These are phyloP conservation scores for Hemithea aestivaria DNA, from an alignment of 2,888 invertebrate genomes.

Conservation along the genomic window DNA sequence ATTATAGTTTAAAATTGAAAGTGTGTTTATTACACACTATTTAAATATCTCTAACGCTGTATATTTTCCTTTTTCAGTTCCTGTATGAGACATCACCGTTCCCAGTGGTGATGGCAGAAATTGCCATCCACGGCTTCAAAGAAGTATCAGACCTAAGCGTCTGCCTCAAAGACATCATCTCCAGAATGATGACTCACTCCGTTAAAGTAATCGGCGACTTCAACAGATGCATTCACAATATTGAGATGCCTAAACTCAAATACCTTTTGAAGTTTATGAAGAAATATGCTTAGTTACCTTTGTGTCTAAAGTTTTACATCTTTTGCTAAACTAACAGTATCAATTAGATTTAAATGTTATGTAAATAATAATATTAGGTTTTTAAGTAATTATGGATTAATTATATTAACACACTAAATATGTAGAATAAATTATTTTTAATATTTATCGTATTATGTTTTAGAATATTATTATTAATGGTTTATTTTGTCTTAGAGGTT, in stretches of 20 bases:
- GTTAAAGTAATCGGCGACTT: slow-evolving; percentile 74
- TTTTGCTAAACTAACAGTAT: slow-evolving; percentile 13
- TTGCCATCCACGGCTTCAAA: slow-evolving; percentile 72
- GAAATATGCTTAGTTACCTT: slow-evolving; percentile 55
- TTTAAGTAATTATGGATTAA: background rate
- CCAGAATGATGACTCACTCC: slow-evolving; percentile 73
- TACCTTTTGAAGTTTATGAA: slow-evolving; percentile 73
- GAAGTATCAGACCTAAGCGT: slow-evolving; percentile 72
- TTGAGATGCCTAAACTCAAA: slow-evolving; percentile 73
- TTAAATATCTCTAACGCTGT: background rate
- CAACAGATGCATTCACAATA: slow-evolving; percentile 72
- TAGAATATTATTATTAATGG: too few species aligned
- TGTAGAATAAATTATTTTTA: background rate
- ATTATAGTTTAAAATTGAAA: too few species aligned
- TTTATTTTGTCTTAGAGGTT: too few species aligned
- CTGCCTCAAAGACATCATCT: slow-evolving; percentile 71
- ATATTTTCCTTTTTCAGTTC: slow-evolving; percentile 50
- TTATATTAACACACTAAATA: background rate
- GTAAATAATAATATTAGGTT: slow-evolving; percentile 19
- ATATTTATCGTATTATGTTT: too few species aligned
- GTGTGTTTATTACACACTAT: too few species aligned
- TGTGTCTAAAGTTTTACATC: background rate
- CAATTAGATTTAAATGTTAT: slow-evolving; percentile 12
- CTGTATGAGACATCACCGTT: slow-evolving; percentile 73
- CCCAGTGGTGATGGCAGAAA: slow-evolving; percentile 72